These are phyloP conservation scores for Chaitophorus viminalis DNA, from an alignment of 2,888 invertebrate genomes.

Conservation along the genomic window DNA sequence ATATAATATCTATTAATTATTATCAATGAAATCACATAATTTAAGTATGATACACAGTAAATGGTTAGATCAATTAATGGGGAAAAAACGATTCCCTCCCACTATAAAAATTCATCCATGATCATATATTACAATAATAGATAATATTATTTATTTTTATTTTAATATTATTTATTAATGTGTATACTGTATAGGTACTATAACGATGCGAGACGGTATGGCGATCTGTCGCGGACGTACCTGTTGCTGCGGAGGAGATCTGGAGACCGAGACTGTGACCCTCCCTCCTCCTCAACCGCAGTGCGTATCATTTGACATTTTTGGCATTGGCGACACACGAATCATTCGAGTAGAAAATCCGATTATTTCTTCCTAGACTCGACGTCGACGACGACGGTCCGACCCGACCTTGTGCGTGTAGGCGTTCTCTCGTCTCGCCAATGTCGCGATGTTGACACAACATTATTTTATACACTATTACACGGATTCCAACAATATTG, in stretches of 20 bases:
- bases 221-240: neutral
- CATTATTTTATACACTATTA: no score
- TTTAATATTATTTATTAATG: no score
- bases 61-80: no score
- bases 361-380: constrained; percentile 34
- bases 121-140: no score
- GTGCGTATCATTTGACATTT: constrained; percentile 15
- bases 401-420: constrained; percentile 1
- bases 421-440: neutral
- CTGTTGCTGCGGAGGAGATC: neutral
- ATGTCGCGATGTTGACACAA: no score
- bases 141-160: no score
- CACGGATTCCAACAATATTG: neutral
- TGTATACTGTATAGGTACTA: no score
- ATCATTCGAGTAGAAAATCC: constrained; percentile 54
- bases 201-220: constrained; percentile 16
- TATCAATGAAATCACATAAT: no score
- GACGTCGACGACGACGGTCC: neutral
- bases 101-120: no score
- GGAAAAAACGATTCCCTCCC: no score
- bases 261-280: neutral
- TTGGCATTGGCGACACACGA: constrained; percentile 49
- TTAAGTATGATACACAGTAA: no score
- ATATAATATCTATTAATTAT: no score
- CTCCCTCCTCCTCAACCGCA: neutral